phyloP scores from a whole-genome alignment of 2,888 invertebrate species.

The Ennomos erosarius region DNA sequence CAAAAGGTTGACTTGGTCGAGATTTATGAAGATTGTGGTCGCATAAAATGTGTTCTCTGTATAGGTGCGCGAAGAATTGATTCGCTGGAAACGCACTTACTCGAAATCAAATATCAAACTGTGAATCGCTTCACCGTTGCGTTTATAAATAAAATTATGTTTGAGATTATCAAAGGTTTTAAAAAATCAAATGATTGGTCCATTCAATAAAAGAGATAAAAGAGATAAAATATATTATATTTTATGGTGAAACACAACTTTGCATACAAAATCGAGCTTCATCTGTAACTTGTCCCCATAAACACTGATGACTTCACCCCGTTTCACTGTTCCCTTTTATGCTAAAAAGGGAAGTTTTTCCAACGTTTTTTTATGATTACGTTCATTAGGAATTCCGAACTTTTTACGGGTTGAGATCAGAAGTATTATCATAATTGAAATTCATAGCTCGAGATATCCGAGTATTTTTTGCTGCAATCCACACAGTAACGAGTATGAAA shows the following conservation, averaged over 20 bases:
- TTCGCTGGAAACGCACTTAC: constrained; percentile 37
- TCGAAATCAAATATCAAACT: constrained; percentile 33
- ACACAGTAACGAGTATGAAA: constrained; percentile 55
- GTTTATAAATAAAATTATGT: constrained; percentile 15
- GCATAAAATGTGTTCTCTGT: constrained; percentile 54
- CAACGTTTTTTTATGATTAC: constrained; percentile 32
- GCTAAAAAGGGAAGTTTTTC: constrained; percentile 33
- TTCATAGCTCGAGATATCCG: constrained; percentile 33
- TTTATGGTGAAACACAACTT: not conserved
- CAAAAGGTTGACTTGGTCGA: constrained; percentile 71
- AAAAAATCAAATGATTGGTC: not conserved
- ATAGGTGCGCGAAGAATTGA: constrained; percentile 45
- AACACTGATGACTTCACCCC: constrained; percentile 33
- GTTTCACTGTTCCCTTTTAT: constrained; percentile 32
- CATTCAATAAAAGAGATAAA: not conserved
- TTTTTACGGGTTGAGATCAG: constrained; percentile 31
- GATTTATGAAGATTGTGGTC: constrained; percentile 78
- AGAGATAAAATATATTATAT: not conserved
- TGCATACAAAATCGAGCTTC: constrained; percentile 11
- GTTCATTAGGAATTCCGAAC: constrained; percentile 34
- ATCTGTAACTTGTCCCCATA: constrained; percentile 26
- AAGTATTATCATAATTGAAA: constrained; percentile 36
- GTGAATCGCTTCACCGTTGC: constrained; percentile 23
- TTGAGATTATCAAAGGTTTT: not conserved
- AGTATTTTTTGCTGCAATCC: constrained; percentile 37